Percentiles rank a stretch among this genome's conserved stretches.
Evolutionary conservation across 1,140 invertebrate species (phyloP).

Genomic region (Campoletis sonorensis): DNA sequence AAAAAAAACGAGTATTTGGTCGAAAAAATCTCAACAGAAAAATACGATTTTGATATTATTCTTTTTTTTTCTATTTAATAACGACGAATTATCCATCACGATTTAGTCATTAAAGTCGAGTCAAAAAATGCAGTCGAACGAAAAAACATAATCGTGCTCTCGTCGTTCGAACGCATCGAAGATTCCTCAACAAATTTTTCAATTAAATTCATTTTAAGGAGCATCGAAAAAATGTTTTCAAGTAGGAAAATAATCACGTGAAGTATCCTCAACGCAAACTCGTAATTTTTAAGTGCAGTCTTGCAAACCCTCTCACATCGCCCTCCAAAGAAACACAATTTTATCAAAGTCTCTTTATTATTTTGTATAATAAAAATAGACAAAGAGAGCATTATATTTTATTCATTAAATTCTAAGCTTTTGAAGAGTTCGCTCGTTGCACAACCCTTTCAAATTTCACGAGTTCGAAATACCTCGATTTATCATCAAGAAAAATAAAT

Average conservation of each 20-base stretch:
- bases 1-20: too few relatives aligned
- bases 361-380: not conserved
- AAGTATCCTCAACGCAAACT: not conserved
- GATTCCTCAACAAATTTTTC: not conserved
- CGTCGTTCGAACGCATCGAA: too few relatives aligned
- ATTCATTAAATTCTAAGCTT: not conserved
- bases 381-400: not conserved
- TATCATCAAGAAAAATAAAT: not conserved
- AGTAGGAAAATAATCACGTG: not conserved
- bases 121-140: not conserved
- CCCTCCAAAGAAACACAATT: not conserved
- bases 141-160: not conserved
- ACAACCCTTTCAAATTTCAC: not conserved
- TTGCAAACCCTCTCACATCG: constrained; percentile 15
- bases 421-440: not conserved
- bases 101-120: not conserved
- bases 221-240: too few relatives aligned
- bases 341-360: not conserved
- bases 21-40: too few relatives aligned
- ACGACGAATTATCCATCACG: not conserved
- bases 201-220: not conserved
- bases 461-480: not conserved
- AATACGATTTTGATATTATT: too few relatives aligned
- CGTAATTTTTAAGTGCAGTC: not conserved
- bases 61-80: not conserved